A percentile compares a stretch with the other conserved stretches of the same genome.
Evolutionary conservation across 2,797 vertebrate genomes (phyloP).

Genomic region (Thripadectes ignobilis): DNA sequence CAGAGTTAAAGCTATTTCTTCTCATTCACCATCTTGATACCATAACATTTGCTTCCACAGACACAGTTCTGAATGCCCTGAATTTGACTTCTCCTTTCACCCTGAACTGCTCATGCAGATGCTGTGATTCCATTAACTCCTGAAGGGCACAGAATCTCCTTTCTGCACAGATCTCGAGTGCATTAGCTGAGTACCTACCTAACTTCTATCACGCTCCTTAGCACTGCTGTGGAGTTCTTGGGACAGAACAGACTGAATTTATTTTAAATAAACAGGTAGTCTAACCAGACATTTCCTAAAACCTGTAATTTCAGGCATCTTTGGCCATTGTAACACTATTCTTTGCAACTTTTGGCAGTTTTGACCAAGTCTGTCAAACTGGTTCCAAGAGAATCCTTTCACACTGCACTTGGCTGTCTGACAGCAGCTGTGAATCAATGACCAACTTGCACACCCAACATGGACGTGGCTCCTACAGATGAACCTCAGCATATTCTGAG

Average conservation of each 20-base stretch:
- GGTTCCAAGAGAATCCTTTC: neutral
- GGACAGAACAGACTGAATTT: neutral
- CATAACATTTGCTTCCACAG: neutral
- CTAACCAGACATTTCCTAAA: neutral
- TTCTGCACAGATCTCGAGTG: neutral
- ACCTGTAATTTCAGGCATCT: neutral
- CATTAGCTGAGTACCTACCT: neutral
- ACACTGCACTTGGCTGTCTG: neutral
- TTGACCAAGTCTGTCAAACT: neutral
- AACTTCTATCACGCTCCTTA: neutral
- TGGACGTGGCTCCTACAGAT: neutral
- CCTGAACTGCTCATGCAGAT: rapidly evolving
- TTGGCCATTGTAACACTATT: neutral
- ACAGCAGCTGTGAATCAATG: neutral
- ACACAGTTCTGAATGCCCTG: neutral
- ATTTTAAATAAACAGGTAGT: neutral
- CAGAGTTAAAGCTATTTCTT: neutral
- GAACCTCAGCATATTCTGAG: neutral
- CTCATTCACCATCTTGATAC: neutral
- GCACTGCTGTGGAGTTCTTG: neutral
- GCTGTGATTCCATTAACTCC: neutral
- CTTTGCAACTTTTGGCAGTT: neutral
- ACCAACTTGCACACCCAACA: neutral
- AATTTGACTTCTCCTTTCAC: neutral
- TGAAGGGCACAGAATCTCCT: neutral